Evolutionary conservation across 2,888 invertebrate genomes (phyloP).

Genomic region (Scaptomyza flava): DNA sequence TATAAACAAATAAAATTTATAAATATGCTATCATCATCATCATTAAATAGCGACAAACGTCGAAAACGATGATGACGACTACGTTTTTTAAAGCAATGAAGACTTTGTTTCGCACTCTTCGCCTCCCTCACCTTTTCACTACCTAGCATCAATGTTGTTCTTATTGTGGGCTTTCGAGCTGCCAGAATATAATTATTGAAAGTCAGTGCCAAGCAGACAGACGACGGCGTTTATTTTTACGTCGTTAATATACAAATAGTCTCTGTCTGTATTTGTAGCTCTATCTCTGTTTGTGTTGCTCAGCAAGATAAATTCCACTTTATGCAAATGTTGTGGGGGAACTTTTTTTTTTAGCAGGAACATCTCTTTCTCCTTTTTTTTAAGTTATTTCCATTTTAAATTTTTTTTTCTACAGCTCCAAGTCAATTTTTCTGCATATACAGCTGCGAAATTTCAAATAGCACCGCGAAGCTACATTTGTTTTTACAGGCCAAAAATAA

Average conservation of each 20-base stretch:
- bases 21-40: constrained; percentile 9
- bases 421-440: constrained; percentile 53
- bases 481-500: too few relatives aligned
- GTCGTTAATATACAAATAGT: constrained; percentile 79
- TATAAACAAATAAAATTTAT: constrained; percentile 22
- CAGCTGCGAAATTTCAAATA: too few relatives aligned
- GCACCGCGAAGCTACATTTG: too few relatives aligned
- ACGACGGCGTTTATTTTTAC: constrained; percentile 71
- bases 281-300: constrained; percentile 19
- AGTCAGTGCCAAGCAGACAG: constrained; percentile 63
- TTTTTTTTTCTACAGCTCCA: constrained; percentile 64
- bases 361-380: constrained; percentile 32
- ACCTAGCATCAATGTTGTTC: constrained; percentile 13
- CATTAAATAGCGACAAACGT: neutral
- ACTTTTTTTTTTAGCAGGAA: constrained; percentile 36
- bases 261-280: constrained; percentile 49
- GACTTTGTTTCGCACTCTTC: constrained; percentile 18
- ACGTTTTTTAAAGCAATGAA: neutral
- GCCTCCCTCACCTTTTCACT: neutral
- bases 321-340: constrained; percentile 76
- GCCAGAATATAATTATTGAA: constrained; percentile 77
- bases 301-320: constrained; percentile 72
- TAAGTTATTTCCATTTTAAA: constrained; percentile 76
- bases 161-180: constrained; percentile 39
- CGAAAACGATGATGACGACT: neutral